These are phyloP conservation scores for Polypterus senegalus DNA, from an alignment of 2,113 vertebrate genomes.

Conservation along the genomic window DNA sequence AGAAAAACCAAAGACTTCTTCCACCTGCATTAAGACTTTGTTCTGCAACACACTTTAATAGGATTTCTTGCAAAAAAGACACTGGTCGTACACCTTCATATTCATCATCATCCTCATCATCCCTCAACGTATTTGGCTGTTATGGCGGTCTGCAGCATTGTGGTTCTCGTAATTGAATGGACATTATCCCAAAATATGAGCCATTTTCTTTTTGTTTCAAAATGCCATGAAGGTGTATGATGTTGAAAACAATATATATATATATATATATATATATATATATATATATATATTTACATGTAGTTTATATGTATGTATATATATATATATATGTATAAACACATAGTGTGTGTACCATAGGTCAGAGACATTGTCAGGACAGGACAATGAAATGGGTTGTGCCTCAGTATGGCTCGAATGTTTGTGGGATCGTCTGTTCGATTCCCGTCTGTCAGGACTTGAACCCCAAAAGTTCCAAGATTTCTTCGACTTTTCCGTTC, in stretches of 20 bases:
- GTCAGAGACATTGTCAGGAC: constrained; percentile 58
- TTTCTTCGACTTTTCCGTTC: constrained; percentile 38
- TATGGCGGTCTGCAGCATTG: constrained; percentile 45
- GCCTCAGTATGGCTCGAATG: constrained; percentile 35
- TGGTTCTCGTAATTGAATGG: constrained; percentile 51
- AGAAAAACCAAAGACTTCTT: constrained; percentile 97
- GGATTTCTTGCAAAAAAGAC: constrained; percentile 66
- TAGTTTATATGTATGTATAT: no score
- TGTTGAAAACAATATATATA: constrained; percentile 16
- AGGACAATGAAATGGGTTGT: constrained; percentile 55
- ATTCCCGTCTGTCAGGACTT: constrained; percentile 44
- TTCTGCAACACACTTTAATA: constrained; percentile 71
- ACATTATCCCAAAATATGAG: constrained; percentile 54
- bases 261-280: not conserved
- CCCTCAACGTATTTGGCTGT: constrained; percentile 55
- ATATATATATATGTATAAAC: constrained; percentile 12
- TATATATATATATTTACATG: constrained; percentile 31
- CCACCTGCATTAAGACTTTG: constrained; percentile 81
- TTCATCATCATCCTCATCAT: constrained; percentile 33
- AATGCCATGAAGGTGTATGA: constrained; percentile 36
- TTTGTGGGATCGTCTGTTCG: constrained; percentile 52
- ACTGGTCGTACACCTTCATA: constrained; percentile 61
- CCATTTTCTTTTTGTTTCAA: constrained; percentile 46
- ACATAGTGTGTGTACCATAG: constrained; percentile 41
- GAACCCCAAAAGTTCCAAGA: constrained; percentile 33